Evolutionary conservation across 2,113 vertebrate genomes (phyloP).

Genomic region (Crotalus viridis): DNA sequence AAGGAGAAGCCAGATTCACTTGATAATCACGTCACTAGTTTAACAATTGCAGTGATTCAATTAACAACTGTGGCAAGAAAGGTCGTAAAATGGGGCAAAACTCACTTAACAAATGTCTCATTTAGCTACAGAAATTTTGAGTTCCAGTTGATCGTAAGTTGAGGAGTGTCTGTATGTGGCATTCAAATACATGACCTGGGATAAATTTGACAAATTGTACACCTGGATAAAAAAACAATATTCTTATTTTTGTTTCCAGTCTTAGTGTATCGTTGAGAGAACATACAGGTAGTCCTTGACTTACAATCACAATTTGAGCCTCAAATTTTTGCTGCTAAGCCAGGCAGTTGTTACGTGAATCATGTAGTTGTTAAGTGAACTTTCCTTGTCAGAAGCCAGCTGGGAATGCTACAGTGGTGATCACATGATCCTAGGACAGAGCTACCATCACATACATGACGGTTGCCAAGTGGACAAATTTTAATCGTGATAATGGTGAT

Average conservation of each 20-base stretch:
- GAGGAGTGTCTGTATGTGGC: too few species aligned
- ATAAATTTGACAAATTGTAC: neutral
- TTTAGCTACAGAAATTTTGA: too few species aligned
- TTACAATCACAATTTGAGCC: neutral
- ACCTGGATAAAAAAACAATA: neutral
- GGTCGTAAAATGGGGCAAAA: too few species aligned
- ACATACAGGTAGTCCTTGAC: neutral
- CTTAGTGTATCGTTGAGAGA: neutral
- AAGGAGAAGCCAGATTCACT: too few species aligned
- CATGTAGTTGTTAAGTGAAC: neutral
- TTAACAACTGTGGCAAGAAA: too few species aligned
- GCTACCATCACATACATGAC: neutral
- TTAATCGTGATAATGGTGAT: neutral
- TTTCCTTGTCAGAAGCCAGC: neutral
- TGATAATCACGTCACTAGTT: too few species aligned
- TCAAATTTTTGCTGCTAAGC: neutral
- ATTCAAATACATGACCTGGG: neutral
- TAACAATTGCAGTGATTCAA: too few species aligned
- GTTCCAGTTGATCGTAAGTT: too few species aligned
- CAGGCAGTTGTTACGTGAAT: neutral
- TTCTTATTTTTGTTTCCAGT: neutral
- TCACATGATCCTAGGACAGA: neutral
- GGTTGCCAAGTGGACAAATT: neutral
- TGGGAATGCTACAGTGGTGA: neutral
- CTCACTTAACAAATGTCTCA: too few species aligned